Evolutionary conservation across 2,888 invertebrate genomes (phyloP), one percentile per base, ranked within the genome.

Genomic region (Anaspis maculata): DNA sequence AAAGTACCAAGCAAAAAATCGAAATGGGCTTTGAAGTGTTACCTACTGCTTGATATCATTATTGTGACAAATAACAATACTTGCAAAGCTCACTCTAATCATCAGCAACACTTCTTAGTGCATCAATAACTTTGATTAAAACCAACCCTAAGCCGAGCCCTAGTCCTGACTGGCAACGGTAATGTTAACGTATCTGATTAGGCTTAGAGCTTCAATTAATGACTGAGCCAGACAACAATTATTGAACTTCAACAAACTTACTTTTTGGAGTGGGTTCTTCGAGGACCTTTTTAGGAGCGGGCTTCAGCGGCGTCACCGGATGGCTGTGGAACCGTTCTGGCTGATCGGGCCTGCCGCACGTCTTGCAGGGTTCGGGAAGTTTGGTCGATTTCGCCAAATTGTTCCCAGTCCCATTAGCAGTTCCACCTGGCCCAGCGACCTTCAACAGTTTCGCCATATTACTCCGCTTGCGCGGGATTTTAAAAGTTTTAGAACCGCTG

Each of bases 311-410:
- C 11, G 53, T 55, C n/a, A 38, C 43, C 2, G 74, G 74, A 50
- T 75, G 74, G 49, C 73, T 74, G 52, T 76, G 75, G 40, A 75
- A 71, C 9, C 83, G 63, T 51, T 83, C 83, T 0, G 82, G 79
- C 38, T 74, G 72, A 57, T 81, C 78, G 2, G 74, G 70, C 12
- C 80, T 67, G 2, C 78, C 78, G 59, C 83, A 83, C 32, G 75
- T 73, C 31, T 69, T 71, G 55, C 83, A 83, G 1, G 77, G 75
- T 42, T 68, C 68, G 23, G 72, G 71, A 2, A 61, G 51, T 54
- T 58, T 55, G 44, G 46, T 55, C 52, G 58, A 56, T 57, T 45
- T 35, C 27, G 39, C 37, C 22, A 40, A 24, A 12, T 42, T 19
- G 6, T 6, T 19, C 19, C 5, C 42, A 24, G 30, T 39, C 24